Evolutionary conservation across 2,888 invertebrate genomes (phyloP), one percentile per base, ranked within the genome.

Genomic region (Deilephila porcellus): DNA sequence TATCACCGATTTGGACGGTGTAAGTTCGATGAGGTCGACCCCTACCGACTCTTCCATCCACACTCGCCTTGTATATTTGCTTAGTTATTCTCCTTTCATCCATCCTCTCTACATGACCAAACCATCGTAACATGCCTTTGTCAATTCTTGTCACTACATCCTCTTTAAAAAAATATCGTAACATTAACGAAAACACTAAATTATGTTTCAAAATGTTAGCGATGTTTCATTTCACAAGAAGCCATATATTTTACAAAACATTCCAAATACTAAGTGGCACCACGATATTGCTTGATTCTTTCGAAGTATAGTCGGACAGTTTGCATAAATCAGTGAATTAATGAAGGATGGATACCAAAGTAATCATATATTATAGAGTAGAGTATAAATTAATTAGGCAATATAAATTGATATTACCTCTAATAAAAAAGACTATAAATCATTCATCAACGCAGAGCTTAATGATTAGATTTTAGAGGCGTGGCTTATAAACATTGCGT

Each of bases 151-250:
- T n/a, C n/a, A n/a, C n/a, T n/a, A n/a, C n/a, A n/a, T n/a, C n/a
- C n/a, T 32, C 11, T 7, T 8, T n/a, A 8, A 6, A 3, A 64
- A 2, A 64, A 64, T 64, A 37, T 37, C 37, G 64, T 37, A 45
- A 64, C 19, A 14, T 32, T 62, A 64, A 64, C 20, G 64, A 64
- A 64, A 37, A 64, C 20, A 37, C n/a, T 37, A 64, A 60, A 64
- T 64, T 37, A 64, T 1, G 3, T 64, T 64, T 37, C 64, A 64
- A 37, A 64, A 64, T 37, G 7, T 7, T 37, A n/a, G 32, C 19
- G n/a, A 64, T 8, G 19, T 19, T 11, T 20, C 8, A 37, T 37
- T 37, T 4, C 29, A 29, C 29, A 60, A 60, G 29, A 60, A 37
- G 20, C 34, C 11, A 20, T 37, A n/a, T 60, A 25, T 25, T 37